phyloP scores from a whole-genome alignment of 2,113 vertebrate genomes.

The Chinchilla lanigera region DNA sequence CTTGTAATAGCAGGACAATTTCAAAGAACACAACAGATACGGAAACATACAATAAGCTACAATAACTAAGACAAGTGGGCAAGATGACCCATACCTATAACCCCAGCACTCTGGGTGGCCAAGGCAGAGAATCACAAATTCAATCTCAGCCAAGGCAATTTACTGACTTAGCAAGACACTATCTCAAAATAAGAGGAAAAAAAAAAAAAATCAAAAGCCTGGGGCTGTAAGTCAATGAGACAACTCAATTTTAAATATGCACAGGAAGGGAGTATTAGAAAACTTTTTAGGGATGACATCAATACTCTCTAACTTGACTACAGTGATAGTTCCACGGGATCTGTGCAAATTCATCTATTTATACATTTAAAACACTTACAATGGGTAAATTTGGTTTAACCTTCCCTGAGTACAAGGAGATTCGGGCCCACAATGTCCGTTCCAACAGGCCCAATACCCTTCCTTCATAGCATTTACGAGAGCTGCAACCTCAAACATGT shows the following conservation, averaged over 20 bases:
- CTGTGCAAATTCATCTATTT: neutral
- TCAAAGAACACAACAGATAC: neutral
- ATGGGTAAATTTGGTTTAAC: neutral
- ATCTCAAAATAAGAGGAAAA: neutral
- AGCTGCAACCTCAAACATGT: neutral
- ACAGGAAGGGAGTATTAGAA: neutral
- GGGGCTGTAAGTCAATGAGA: neutral
- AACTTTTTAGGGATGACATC: neutral
- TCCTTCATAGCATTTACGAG: neutral
- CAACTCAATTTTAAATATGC: neutral
- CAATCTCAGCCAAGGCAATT: neutral
- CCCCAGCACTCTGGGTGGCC: neutral
- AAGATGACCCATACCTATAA: neutral
- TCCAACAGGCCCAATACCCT: neutral
- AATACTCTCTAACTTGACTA: neutral
- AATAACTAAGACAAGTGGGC: neutral
- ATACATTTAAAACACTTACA: neutral
- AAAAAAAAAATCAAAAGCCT: neutral
- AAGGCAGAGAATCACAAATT: neutral
- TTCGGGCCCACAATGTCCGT: neutral
- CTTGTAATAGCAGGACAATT: neutral
- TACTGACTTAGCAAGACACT: neutral
- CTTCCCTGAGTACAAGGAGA: neutral
- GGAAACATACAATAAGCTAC: neutral
- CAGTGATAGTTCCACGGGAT: neutral